A percentile compares a stretch with the other conserved stretches of the same genome.
Conservation (phyloP, 2,888 invertebrate species). For the Hemithea aestivaria region DNA sequence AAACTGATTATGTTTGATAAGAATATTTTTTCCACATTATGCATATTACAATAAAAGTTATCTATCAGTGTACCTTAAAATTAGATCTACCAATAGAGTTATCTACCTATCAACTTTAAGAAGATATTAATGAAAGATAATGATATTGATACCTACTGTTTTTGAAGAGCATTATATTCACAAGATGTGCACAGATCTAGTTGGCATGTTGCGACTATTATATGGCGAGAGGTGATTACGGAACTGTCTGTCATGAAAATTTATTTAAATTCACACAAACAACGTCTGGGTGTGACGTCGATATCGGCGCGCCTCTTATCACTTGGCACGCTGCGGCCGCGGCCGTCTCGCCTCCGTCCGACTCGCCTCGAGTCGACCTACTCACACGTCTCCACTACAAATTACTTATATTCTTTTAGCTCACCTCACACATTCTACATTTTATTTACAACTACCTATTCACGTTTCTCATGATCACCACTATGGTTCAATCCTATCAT, state of each 20-base stretch:
- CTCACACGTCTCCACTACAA: slow-evolving; percentile 55
- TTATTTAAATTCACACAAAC: slow-evolving; percentile 79
- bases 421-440: slow-evolving; percentile 36
- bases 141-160: slow-evolving; percentile 30
- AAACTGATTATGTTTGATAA: no score
- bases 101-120: no score
- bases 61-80: no score
- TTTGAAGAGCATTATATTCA: slow-evolving; percentile 35
- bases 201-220: slow-evolving; percentile 65
- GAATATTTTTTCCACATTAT: no score
- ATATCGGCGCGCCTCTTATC: slow-evolving; percentile 79
- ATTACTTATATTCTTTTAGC: slow-evolving; percentile 41
- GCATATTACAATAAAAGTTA: no score
- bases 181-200: slow-evolving; percentile 46
- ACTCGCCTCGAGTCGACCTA: slow-evolving; percentile 59
- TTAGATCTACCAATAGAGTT: no score
- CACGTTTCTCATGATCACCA: slow-evolving; percentile 1
- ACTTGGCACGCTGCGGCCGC: slow-evolving; percentile 77
- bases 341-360: slow-evolving; percentile 69
- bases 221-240: slow-evolving; percentile 74
- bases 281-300: slow-evolving; percentile 79
- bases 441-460: slow-evolving; percentile 33
- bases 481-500: no score
- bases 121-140: background rate
- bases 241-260: slow-evolving; percentile 79